phyloP scores from a whole-genome alignment of 2,113 vertebrate genomes.

The Larimichthys polyactis region DNA sequence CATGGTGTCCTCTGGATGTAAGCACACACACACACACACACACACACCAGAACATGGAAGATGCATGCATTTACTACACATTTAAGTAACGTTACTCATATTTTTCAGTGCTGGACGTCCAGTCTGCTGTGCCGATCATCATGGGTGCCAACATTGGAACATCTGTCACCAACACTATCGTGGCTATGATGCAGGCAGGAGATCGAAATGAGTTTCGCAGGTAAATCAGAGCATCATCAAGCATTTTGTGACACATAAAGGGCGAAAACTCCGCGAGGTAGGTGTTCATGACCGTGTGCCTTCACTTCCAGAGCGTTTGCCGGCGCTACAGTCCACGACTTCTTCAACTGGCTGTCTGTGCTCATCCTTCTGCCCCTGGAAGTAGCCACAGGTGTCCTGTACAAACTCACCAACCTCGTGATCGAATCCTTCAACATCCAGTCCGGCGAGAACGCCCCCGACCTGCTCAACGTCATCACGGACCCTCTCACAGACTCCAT shows the following conservation, averaged over 20 bases:
- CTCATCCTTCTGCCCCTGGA: conserved; percentile 92
- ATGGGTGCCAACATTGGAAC: conserved; percentile 99
- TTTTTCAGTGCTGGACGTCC: conserved; percentile 88
- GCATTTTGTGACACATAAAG: too few relatives aligned
- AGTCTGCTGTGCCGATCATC: conserved; percentile 92
- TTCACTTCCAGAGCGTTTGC: conserved; percentile 89
- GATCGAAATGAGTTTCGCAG: conserved; percentile 96
- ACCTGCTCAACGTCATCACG: conserved; percentile 96
- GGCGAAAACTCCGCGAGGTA: too few relatives aligned
- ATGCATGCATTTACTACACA: not conserved
- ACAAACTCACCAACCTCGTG: conserved; percentile 85
- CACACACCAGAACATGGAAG: not conserved
- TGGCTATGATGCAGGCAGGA: conserved; percentile 95
- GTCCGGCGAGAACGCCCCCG: conserved; percentile 91
- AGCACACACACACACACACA: conserved; percentile 74
- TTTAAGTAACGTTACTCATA: not conserved
- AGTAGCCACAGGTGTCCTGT: conserved; percentile 88
- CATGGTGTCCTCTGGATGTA: conserved; percentile 96
- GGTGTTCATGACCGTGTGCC: not conserved
- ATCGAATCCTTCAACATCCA: conserved; percentile 90
- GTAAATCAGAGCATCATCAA: conserved; percentile 72
- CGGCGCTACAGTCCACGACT: conserved; percentile 95
- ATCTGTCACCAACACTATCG: conserved; percentile 96
- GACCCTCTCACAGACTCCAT: conserved; percentile 94
- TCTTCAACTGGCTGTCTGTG: conserved; percentile 98